Evolutionary conservation across 2,888 invertebrate genomes (phyloP), one percentile per base, ranked within the genome.

Genomic region (Drosophila recens): DNA sequence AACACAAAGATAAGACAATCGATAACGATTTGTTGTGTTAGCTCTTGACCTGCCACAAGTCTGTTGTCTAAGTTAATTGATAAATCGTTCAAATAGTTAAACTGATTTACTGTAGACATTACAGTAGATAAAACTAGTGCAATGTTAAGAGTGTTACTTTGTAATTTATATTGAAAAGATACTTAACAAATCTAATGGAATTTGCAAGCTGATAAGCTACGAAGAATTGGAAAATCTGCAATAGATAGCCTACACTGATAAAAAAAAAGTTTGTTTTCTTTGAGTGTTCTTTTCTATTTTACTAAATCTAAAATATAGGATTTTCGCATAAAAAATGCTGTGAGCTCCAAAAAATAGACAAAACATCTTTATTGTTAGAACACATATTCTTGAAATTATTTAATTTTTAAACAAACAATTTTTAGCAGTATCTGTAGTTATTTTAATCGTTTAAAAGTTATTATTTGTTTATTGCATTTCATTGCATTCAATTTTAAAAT

Each of bases 1-100:
- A 30, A 36, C 42, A 36, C 6, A 34, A 9, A 9, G 45, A 23
- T 59, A 33, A 20, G 33, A n/a, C 46, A 40, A 11, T 2, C 40
- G 63, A 65, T 65, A 65, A 51, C 23, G 34, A 27, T 27, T 40
- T 89, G 30, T 87, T 84, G 64, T 70, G 30, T 45, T 23, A 64
- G 79, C 76, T 70, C 58, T 84, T 89, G 79, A 89, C 75, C 81
- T 52, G 64, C 8, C 38, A 15, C 43, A 63, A 23, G 9, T 48
- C 20, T 1, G 5, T n/a, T 43, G 53, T n/a, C 33, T 10, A 52
- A 20, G 42, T 15, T 36, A 13, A 58, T 8, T 40, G n/a, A 17
- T 17, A 58, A 52, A 48, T 64, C 45, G 36, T 53, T 64, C 40
- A 33, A 46, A 58, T 57, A 52, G 34, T 34, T 40, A 13, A 30